Evolutionary conservation across 1,140 invertebrate genomes (phyloP).

Genomic region (Colletes latitarsis): DNA sequence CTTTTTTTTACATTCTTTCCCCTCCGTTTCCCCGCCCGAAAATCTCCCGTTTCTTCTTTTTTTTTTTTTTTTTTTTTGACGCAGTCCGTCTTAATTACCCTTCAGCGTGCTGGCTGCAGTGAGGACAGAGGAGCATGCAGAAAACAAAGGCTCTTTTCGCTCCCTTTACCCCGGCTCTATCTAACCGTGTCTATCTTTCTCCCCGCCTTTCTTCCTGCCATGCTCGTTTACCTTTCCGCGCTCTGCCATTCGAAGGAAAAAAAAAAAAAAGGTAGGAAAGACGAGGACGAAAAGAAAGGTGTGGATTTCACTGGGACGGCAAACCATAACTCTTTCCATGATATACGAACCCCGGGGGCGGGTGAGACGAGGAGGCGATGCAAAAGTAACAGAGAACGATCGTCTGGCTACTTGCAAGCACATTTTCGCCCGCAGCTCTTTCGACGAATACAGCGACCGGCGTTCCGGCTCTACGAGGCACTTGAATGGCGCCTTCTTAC

Average conservation of each 20-base stretch:
- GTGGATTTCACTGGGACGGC: constrained; percentile 56
- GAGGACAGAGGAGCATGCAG: constrained; percentile 13
- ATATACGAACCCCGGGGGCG: constrained; percentile 57
- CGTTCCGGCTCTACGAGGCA: constrained; percentile 32
- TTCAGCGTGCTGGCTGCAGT: constrained; percentile 10
- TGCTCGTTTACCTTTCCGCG: constrained; percentile 23
- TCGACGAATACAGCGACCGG: constrained; percentile 54
- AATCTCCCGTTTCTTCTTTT: background rate
- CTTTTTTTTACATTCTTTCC: background rate
- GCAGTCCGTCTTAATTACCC: constrained; percentile 54
- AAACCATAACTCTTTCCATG: constrained; percentile 63
- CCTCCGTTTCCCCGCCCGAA: background rate
- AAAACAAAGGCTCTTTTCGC: constrained; percentile 45
- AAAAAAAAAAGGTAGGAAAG: constrained; percentile 22
- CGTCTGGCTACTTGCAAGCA: constrained; percentile 49
- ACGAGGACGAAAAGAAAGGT: constrained; percentile 33
- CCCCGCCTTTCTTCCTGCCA: background rate
- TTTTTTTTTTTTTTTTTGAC: constrained; percentile 5
- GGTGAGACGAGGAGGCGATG: constrained; percentile 51
- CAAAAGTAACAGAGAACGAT: constrained; percentile 63
- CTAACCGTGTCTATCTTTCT: background rate
- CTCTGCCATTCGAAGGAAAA: constrained; percentile 28
- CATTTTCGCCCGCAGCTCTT: constrained; percentile 58
- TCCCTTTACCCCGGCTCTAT: background rate
- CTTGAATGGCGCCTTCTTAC: constrained; percentile 58